Conservation (phyloP, 2,888 invertebrate genomes). For the Hedya salicella region DNA sequence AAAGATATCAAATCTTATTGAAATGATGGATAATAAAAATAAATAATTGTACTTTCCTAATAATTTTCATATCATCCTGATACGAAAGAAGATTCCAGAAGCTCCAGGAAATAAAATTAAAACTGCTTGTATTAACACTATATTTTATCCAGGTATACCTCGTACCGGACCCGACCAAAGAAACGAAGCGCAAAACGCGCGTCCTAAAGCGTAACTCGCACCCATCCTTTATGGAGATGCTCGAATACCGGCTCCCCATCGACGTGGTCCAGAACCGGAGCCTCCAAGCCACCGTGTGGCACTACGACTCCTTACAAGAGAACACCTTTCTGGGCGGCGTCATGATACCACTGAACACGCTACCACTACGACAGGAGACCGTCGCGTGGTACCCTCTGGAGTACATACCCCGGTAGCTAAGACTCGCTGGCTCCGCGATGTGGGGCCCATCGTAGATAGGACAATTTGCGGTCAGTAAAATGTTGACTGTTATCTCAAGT, state of each 20-base stretch:
- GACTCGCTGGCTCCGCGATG: slow-evolving; percentile 67
- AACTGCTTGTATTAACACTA: no score
- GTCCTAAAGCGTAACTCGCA: slow-evolving; percentile 96
- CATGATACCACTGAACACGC: slow-evolving; percentile 89
- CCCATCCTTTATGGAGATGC: slow-evolving; percentile 99
- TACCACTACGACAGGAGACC: slow-evolving; percentile 91
- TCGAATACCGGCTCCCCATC: slow-evolving; percentile 94
- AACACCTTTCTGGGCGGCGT: slow-evolving; percentile 98
- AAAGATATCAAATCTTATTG: no score
- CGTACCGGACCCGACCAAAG: slow-evolving; percentile 95
- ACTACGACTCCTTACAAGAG: slow-evolving; percentile 96
- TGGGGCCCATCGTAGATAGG: slow-evolving; percentile 53
- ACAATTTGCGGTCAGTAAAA: not conserved
- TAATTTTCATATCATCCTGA: no score
- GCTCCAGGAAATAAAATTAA: no score
- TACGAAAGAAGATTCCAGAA: no score
- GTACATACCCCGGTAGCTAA: slow-evolving; percentile 80
- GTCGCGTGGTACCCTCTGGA: slow-evolving; percentile 94
- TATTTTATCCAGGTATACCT: slow-evolving; percentile 87
- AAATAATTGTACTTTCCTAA: no score
- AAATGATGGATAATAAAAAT: no score
- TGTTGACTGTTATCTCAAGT: no score
- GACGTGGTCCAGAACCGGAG: slow-evolving; percentile 90
- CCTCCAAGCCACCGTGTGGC: slow-evolving; percentile 97
- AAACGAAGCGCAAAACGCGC: slow-evolving; percentile 98